Evolutionary conservation across 2,797 vertebrate genomes (phyloP), one percentile per base, ranked within the genome.

Genomic region (Centropyge bicolor): DNA sequence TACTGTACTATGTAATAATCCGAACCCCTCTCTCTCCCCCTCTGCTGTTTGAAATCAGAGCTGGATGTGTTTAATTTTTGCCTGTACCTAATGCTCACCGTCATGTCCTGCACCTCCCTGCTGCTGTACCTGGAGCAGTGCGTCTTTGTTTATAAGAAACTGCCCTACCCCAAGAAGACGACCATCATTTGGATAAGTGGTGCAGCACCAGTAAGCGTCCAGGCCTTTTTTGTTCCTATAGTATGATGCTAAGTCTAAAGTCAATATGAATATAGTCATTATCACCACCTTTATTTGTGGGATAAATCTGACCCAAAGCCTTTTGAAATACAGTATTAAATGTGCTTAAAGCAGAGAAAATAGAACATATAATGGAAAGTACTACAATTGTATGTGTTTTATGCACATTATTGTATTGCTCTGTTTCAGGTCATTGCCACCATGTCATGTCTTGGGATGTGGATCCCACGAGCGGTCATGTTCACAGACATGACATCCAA

Each of bases 381-480:
- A 14, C 5, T 41, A 22, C n/a, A 6, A 11, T 31, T 51, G 2
- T 3, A 4, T 35, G 14, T 52, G 43, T 31, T 57, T 57, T 3
- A n/a, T 40, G 22, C 17, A 9, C 11, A 35, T 63, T 0, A 41
- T 20, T 14, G 0, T 59, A 12, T 71, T 38, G 84, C 13, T 90
- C 52, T 85, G 12, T 82, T 86, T 84, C 80, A 98, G 97, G 93
- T 96, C 65, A 97, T 97, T 24, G 88, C 95, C 55, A 94, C 92
- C 78, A 96, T 97, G 91, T 93, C 96, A 7, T 98, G 97, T 88
- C 91, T 97, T 76, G 97, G 96, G 65, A 96, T 98, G 96, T 97
- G 97, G 97, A 94, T 97, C 88, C 97, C 96, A 27, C 96, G 89
- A 62, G 95, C 96, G 4, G 94, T 96, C 4, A 96, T 98, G 96